Percentiles rank a stretch among this genome's conserved stretches.
Evolutionary conservation across 2,888 invertebrate genomes (phyloP).

Genomic region (Adela reaumurella): DNA sequence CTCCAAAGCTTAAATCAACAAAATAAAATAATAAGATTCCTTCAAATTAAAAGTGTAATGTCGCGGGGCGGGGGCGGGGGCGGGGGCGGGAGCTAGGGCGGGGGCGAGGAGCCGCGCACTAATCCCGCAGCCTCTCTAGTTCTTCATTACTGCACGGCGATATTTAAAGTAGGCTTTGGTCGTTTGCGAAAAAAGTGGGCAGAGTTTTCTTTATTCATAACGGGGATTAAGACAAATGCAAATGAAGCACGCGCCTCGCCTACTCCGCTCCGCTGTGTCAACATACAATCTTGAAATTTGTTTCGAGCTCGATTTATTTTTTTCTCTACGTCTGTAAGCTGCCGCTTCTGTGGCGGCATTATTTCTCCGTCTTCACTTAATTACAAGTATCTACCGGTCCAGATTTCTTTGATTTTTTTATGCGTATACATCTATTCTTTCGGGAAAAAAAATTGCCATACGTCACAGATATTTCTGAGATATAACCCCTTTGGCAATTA

Average conservation of each 20-base stretch:
- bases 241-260: slow-evolving; percentile 47
- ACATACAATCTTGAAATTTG: slow-evolving; percentile 18
- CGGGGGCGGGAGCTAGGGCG: slow-evolving; percentile 12
- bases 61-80: slow-evolving; percentile 37
- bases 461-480: too few relatives aligned
- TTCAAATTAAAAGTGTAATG: slow-evolving; percentile 72
- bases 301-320: background rate
- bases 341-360: background rate
- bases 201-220: slow-evolving; percentile 46
- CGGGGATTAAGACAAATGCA: slow-evolving; percentile 53
- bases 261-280: slow-evolving; percentile 52
- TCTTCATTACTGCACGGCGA: slow-evolving; percentile 37
- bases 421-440: too few relatives aligned
- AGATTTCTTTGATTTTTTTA: too few relatives aligned
- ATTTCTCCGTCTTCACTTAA: background rate
- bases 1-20: slow-evolving; percentile 66
- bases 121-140: slow-evolving; percentile 31
- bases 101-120: slow-evolving; percentile 13
- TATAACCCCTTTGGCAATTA: too few relatives aligned
- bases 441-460: too few relatives aligned
- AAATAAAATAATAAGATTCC: slow-evolving; percentile 66
- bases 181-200: background rate
- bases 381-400: too few relatives aligned
- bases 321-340: background rate
- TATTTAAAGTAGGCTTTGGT: background rate